Evolutionary conservation across 2,888 invertebrate species (phyloP), one percentile per base, ranked within the genome.

Genomic region (Agonopterix alstromeriana): DNA sequence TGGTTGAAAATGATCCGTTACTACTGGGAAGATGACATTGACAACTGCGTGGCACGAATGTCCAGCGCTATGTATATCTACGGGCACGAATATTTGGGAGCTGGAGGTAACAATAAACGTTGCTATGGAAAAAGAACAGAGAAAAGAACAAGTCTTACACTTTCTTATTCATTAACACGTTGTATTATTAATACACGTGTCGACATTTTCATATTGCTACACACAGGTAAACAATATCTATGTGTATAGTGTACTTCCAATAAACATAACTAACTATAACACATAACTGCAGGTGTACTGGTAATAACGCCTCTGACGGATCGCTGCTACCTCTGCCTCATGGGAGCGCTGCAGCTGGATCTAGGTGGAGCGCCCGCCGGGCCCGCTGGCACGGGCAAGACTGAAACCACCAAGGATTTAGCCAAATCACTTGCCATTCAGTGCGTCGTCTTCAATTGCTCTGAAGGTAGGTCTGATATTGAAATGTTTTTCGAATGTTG

Each of bases 401-500:
- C 97, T 0, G 97, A 97, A 77, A 97, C 96, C 0, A 96, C 96
- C 0, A 97, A 97, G 72, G 97, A 97, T 83, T 82, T 97, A 61
- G 95, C 96, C 8, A 97, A 97, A 76, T 92, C 96, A 0, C 77
- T 97, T 36, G 97, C 97, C 3, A 94, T 96, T 58, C 96, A 96
- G 74, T 97, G 97, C 69, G 96, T 97, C 0, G 97, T 97, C 1
- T 97, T 97, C 72, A 97, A 97, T 77, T 97, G 97, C 67, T 96
- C 96, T 0, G 96, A 97, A 81, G 96, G 94, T 83, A 55, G n/a
- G 12, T 42, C 5, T 27, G 5, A 27, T 27, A 27, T 27, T 7
- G 5, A 17, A 17, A 3, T 3, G 3, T 17, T 17, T 17, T 3
- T 17, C 3, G 2, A 17, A 17, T 3, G 17, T 3, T 17, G 17